Evolutionary conservation across 2,888 invertebrate genomes (phyloP).

Genomic region (Zeuzera pyrina): DNA sequence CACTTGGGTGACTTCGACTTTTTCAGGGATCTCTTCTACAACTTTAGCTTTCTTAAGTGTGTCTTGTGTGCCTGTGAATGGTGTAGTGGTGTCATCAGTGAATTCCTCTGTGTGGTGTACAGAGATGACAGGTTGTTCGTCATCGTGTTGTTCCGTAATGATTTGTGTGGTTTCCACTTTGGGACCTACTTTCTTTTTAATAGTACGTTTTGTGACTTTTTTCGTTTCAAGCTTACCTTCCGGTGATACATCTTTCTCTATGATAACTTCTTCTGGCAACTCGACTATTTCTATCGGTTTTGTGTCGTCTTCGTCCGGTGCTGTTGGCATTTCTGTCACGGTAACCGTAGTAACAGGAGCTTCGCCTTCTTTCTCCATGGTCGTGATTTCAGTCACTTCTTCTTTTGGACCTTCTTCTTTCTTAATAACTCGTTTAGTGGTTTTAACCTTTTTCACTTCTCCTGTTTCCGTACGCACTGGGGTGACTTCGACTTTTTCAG

Average conservation of each 20-base stretch:
- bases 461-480: conserved; percentile 30
- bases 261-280: conserved; percentile 36
- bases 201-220: conserved; percentile 26
- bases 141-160: conserved; percentile 33
- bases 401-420: conserved; percentile 37
- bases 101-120: conserved; percentile 21
- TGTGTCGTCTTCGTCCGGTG: conserved; percentile 21
- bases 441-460: conserved; percentile 21
- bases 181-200: conserved; percentile 31
- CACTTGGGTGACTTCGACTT: conserved; percentile 15
- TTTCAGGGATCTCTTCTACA: conserved; percentile 17
- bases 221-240: conserved; percentile 22
- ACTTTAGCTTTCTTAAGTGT: conserved; percentile 19
- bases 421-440: conserved; percentile 22
- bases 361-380: conserved; percentile 28
- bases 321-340: conserved; percentile 14
- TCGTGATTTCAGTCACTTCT: conserved; percentile 29
- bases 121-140: conserved; percentile 20
- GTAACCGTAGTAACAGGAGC: conserved; percentile 16
- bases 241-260: conserved; percentile 14
- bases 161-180: conserved; percentile 38
- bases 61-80: conserved; percentile 5
- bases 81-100: conserved; percentile 17
- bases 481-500: conserved; percentile 12
- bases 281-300: conserved; percentile 20